These are phyloP conservation scores for Tenodera sinensis DNA, from an alignment of 2,888 invertebrate genomes.

Conservation along the genomic window DNA sequence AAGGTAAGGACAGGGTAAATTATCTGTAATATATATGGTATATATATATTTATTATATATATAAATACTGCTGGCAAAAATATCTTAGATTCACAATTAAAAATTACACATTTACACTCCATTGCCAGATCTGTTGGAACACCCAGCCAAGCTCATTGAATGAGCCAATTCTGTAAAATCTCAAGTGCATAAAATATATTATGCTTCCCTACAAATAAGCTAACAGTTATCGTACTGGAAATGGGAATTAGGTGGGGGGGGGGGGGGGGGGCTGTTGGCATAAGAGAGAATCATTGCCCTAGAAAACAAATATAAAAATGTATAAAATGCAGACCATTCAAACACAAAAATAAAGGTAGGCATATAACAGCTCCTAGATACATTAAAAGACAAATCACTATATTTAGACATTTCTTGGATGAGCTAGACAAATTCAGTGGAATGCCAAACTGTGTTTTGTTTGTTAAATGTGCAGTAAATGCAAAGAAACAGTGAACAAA, in stretches of 20 bases:
- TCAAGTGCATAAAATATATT: background rate
- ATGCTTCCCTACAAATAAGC: conserved; percentile 6
- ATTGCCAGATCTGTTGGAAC: background rate
- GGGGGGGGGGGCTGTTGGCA: background rate
- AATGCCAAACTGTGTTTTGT: no score
- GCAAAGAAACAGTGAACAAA: no score
- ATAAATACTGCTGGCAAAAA: conserved; percentile 19
- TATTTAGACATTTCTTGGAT: no score
- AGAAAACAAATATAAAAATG: no score
- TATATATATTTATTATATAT: conserved; percentile 12
- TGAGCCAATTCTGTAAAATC: background rate
- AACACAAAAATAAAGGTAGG: no score
- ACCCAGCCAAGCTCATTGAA: background rate
- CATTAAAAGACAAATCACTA: no score
- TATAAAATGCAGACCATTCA: no score
- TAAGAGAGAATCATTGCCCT: no score
- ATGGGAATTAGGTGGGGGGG: no score
- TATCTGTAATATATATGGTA: conserved; percentile 1
- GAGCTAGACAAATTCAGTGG: no score
- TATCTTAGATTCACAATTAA: conserved; percentile 16
- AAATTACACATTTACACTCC: conserved; percentile 15
- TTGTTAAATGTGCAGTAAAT: no score
- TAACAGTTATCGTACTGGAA: background rate
- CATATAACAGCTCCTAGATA: no score
- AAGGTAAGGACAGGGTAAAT: background rate